phyloP scores from a whole-genome alignment of 2,888 invertebrate species.

The Cerastoderma edule region DNA sequence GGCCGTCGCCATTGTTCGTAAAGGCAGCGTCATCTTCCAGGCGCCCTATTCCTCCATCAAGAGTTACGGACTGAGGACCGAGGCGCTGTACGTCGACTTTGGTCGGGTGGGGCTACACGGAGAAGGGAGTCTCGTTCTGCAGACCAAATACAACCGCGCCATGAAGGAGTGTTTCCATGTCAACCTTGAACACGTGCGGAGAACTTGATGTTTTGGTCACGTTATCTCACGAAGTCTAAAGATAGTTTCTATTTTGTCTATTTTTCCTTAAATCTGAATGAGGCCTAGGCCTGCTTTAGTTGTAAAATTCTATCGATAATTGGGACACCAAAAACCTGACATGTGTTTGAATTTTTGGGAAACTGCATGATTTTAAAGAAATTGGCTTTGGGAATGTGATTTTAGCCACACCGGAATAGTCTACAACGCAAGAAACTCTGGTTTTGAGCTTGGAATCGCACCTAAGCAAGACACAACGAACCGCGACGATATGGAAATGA shows the following conservation, averaged over 20 bases:
- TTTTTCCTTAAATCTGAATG: background rate
- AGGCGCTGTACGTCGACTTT: slow-evolving; percentile 6
- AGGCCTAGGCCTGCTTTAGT: background rate
- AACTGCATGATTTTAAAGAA: too few species aligned
- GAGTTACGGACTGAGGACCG: slow-evolving; percentile 1
- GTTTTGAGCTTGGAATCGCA: too few species aligned
- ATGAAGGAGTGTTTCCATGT: slow-evolving; percentile 21
- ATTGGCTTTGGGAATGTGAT: too few species aligned
- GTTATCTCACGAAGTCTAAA: background rate
- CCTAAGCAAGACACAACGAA: too few species aligned
- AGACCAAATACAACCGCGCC: slow-evolving; percentile 9
- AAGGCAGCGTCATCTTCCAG: slow-evolving; percentile 10
- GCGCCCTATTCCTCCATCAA: slow-evolving; percentile 8
- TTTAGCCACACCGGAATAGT: too few species aligned
- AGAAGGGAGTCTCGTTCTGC: background rate
- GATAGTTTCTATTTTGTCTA: background rate
- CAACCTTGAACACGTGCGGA: slow-evolving; percentile 1
- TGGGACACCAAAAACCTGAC: too few species aligned
- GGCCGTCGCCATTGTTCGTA: slow-evolving; percentile 16
- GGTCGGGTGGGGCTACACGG: slow-evolving; percentile 16
- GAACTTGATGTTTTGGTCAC: background rate
- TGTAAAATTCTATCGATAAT: too few species aligned
- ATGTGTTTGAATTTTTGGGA: too few species aligned
- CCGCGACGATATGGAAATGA: too few species aligned
- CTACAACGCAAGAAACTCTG: too few species aligned